These are phyloP conservation scores for Lontra canadensis DNA, from an alignment of 2,113 vertebrate genomes.

Conservation along the genomic window DNA sequence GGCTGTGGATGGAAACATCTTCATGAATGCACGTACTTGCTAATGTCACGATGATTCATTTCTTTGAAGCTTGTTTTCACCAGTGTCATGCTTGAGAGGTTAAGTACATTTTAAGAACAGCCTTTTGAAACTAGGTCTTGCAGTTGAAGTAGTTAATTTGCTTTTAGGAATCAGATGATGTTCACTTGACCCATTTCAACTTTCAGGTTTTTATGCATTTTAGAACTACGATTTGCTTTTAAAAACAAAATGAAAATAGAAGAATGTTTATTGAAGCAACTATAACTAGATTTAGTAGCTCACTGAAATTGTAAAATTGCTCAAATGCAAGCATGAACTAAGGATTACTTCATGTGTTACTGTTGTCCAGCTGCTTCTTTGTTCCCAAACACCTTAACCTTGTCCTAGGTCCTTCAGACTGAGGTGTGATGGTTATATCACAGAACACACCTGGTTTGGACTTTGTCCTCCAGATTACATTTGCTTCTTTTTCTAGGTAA, in stretches of 20 bases:
- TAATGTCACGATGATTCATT: background rate
- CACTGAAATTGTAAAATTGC: background rate
- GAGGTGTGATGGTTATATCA: background rate
- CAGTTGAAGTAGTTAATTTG: background rate
- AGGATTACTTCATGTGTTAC: background rate
- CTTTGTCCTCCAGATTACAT: background rate
- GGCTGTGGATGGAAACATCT: background rate
- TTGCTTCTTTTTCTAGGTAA: background rate
- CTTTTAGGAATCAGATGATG: background rate
- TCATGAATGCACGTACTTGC: background rate
- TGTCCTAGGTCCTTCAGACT: background rate
- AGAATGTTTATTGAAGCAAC: background rate
- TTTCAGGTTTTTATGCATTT: background rate
- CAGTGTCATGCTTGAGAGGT: background rate
- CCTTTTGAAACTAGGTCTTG: background rate
- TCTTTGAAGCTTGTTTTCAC: background rate
- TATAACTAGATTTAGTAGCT: background rate
- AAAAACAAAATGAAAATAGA: conserved; percentile 25
- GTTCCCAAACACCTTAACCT: background rate
- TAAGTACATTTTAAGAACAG: background rate
- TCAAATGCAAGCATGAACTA: background rate
- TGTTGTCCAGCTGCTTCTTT: background rate
- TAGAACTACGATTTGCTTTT: conserved; percentile 27
- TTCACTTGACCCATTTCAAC: background rate
- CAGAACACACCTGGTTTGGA: background rate